Percentiles rank a stretch among this genome's conserved stretches.
phyloP scores from a whole-genome alignment of 2,888 invertebrate genomes.

The Ormyrus pomaceus region DNA sequence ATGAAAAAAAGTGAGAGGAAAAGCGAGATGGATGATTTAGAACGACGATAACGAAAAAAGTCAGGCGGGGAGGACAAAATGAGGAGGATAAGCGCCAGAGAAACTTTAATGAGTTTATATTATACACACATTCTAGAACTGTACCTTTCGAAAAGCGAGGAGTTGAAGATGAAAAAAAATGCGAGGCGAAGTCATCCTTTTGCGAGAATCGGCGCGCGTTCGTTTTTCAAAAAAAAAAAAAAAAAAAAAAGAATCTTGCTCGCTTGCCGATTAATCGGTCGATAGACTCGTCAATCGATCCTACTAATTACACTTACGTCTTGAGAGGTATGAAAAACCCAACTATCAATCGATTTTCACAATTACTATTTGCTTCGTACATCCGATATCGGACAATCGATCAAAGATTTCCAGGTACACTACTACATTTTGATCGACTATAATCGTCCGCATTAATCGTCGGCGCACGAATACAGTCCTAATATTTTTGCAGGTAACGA shows the following conservation, averaged over 20 bases:
- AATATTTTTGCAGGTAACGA: slow-evolving; percentile 57
- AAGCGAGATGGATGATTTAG: not conserved
- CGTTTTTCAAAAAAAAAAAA: slow-evolving; percentile 17
- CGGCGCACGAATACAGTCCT: slow-evolving; percentile 17
- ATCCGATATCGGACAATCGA: slow-evolving; percentile 1
- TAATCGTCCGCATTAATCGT: not conserved
- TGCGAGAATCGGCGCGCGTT: slow-evolving; percentile 8
- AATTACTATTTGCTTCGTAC: not conserved
- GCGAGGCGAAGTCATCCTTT: slow-evolving; percentile 23
- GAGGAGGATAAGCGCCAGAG: slow-evolving; percentile 9
- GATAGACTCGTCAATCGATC: not conserved
- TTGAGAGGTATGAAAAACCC: not conserved
- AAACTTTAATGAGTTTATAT: slow-evolving; percentile 45
- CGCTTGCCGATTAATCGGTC: slow-evolving; percentile 6
- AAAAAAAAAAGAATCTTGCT: not conserved
- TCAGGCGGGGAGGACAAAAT: not conserved
- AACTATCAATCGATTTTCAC: slow-evolving; percentile 5
- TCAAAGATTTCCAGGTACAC: no score
- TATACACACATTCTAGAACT: slow-evolving; percentile 50
- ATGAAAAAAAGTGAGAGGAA: slow-evolving; percentile 15
- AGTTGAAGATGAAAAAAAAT: not conserved
- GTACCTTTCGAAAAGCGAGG: slow-evolving; percentile 39
- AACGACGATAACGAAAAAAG: not conserved
- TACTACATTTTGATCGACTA: not conserved
- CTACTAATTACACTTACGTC: not conserved